These are phyloP conservation scores for Caenorhabditis sp. DNA, from an alignment of 2,888 invertebrate genomes.

Conservation along the genomic window DNA sequence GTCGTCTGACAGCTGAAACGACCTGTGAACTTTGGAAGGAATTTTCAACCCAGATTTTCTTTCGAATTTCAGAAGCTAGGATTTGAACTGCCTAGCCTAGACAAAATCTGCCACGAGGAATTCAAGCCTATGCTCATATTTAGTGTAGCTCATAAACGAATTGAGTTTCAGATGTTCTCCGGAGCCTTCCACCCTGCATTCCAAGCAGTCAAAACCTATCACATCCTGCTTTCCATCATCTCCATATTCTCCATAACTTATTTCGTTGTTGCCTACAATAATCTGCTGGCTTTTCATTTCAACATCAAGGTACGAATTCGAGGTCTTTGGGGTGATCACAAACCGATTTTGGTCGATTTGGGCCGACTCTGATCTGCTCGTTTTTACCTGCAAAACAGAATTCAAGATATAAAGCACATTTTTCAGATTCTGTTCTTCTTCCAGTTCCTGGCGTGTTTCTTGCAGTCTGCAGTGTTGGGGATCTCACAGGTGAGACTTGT, in stretches of 20 bases:
- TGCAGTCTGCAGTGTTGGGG: slow-evolving; percentile 44
- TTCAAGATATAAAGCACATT: neutral
- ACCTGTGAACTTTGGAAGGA: no score
- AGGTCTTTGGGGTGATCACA: no score
- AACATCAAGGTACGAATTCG: slow-evolving; percentile 47
- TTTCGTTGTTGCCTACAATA: slow-evolving; percentile 41
- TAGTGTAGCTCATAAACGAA: no score
- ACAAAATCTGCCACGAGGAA: no score
- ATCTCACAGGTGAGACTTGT: slow-evolving; percentile 42
- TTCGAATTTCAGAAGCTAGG: no score
- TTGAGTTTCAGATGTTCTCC: slow-evolving; percentile 46
- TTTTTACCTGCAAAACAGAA: no score
- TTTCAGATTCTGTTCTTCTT: slow-evolving; percentile 57
- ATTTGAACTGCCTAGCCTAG: no score
- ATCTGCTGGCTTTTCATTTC: slow-evolving; percentile 47
- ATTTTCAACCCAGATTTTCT: no score
- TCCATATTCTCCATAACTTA: slow-evolving; percentile 49
- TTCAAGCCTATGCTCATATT: no score
- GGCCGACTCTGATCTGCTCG: no score
- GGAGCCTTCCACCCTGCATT: slow-evolving; percentile 38
- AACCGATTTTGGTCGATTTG: no score
- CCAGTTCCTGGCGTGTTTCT: slow-evolving; percentile 52
- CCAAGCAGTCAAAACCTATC: slow-evolving; percentile 42
- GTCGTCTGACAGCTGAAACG: no score
- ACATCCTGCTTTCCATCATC: slow-evolving; percentile 23